Evolutionary conservation across 2,797 vertebrate genomes (phyloP).

Genomic region (Pseudotriccus pelzelni): DNA sequence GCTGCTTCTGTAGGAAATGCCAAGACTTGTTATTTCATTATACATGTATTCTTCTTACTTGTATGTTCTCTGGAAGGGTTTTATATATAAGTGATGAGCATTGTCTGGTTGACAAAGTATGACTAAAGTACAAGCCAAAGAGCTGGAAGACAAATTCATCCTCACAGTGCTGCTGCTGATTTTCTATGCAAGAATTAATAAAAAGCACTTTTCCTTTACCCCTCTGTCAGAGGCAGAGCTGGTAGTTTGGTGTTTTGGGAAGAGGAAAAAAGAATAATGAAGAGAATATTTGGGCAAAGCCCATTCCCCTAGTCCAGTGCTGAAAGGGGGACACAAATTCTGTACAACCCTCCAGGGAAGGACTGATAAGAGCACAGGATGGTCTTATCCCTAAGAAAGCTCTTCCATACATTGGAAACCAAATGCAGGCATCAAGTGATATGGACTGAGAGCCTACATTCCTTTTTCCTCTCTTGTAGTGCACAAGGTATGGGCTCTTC

Average conservation of each 20-base stretch:
- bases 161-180: neutral
- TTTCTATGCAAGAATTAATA: neutral
- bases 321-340: neutral
- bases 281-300: neutral
- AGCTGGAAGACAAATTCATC: neutral
- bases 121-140: neutral
- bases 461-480: neutral
- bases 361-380: neutral
- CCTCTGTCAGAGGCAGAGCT: neutral
- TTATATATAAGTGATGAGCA: neutral
- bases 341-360: neutral
- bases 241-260: neutral
- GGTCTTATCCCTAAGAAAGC: neutral
- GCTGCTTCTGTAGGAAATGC: neutral
- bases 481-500: neutral
- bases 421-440: neutral
- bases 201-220: neutral
- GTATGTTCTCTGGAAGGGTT: neutral
- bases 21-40: slow-evolving; percentile 49
- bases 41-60: neutral
- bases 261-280: neutral
- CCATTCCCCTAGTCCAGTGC: neutral
- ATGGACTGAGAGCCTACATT: neutral
- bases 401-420: neutral
- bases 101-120: slow-evolving; percentile 41